Conservation (phyloP, 2,113 vertebrate species). For the Oenanthe oenanthe region DNA sequence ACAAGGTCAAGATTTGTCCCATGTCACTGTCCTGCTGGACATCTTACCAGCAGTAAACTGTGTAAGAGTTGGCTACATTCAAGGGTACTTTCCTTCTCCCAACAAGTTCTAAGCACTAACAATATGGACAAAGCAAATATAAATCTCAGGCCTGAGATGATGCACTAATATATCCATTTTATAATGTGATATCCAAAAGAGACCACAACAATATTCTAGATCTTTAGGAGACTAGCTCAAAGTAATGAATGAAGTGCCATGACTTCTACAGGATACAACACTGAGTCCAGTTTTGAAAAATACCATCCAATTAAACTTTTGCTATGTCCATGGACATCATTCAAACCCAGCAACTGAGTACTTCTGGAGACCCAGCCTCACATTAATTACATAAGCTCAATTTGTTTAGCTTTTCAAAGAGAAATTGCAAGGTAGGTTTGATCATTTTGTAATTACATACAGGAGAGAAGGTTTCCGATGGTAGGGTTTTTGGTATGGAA, state of each 20-base stretch:
- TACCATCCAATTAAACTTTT: neutral
- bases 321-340: neutral
- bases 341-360: neutral
- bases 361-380: neutral
- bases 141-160: accelerated
- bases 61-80: neutral
- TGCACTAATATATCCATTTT: neutral
- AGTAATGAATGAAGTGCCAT: neutral
- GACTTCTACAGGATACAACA: neutral
- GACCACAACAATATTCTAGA: neutral
- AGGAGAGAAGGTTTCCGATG: neutral
- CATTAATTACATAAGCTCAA: neutral
- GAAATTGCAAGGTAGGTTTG: neutral
- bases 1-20: neutral
- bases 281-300: neutral
- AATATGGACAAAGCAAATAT: neutral
- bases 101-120: neutral
- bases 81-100: neutral
- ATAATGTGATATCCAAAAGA: neutral
- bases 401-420: neutral
- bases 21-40: neutral
- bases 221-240: neutral
- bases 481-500: neutral
- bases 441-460: neutral
- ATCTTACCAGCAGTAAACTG: neutral